A percentile compares a stretch with the other conserved stretches of the same genome.
Conservation (phyloP, 2,888 invertebrate species). For the Hirtodrosophila histrioides region DNA sequence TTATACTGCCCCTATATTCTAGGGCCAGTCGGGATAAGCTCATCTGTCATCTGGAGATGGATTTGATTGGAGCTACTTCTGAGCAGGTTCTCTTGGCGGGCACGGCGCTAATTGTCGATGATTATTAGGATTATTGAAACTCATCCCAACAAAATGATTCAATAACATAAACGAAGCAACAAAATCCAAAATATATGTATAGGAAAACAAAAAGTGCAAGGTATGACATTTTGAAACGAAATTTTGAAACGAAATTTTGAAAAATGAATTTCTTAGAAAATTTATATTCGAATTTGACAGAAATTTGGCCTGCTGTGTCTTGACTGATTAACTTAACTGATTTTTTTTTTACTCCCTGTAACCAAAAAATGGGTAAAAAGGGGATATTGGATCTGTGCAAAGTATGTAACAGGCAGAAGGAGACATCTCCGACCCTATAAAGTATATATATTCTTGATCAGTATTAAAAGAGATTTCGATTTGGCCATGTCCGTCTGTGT, state of each 20-base stretch:
- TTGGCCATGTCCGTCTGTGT: too few species aligned
- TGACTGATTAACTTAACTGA: too few species aligned
- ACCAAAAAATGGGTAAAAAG: too few species aligned
- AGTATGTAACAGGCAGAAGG: too few species aligned
- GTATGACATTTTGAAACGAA: conserved; percentile 12
- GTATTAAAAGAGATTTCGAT: too few species aligned
- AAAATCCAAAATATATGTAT: conserved; percentile 14
- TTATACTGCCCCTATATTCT: conserved; percentile 79
- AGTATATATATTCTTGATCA: too few species aligned
- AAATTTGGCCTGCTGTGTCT: too few species aligned
- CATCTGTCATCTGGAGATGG: conserved; percentile 79
- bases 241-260: background rate
- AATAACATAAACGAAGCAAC: conserved; percentile 8
- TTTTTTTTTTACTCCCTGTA: too few species aligned
- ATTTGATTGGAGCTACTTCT: conserved; percentile 53
- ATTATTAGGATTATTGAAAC: conserved; percentile 58
- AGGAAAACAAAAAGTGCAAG: background rate
- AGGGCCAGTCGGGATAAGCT: conserved; percentile 76
- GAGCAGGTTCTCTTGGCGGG: conserved; percentile 82
- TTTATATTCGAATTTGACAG: too few species aligned
- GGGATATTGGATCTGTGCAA: too few species aligned
- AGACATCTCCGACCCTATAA: too few species aligned
- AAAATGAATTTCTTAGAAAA: too few species aligned
- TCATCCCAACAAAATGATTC: conserved; percentile 37
- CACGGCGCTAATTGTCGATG: conserved; percentile 81